These are phyloP conservation scores for Eulemur rufifrons DNA, from an alignment of 2,113 vertebrate genomes.

Conservation along the genomic window DNA sequence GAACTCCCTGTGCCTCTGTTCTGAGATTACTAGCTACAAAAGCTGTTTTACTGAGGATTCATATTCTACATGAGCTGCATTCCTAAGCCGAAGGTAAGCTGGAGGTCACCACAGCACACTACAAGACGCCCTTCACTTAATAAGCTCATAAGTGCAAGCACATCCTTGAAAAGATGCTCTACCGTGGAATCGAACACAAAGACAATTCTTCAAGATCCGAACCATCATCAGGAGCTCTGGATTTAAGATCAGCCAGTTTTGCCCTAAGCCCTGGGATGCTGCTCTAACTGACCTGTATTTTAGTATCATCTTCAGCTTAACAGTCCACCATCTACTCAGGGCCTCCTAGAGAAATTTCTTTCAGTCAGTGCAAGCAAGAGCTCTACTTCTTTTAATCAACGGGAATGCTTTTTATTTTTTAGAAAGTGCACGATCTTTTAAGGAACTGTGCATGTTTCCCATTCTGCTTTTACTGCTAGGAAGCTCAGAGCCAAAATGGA, in stretches of 20 bases:
- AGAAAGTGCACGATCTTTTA: background rate
- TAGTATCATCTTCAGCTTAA: background rate
- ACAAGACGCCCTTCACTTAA: background rate
- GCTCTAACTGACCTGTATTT: background rate
- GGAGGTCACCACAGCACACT: background rate
- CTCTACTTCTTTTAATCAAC: background rate
- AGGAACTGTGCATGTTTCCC: background rate
- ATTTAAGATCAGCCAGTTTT: background rate
- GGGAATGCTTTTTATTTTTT: background rate
- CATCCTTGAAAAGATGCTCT: accelerated
- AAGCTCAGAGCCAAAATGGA: background rate
- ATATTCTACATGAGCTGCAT: background rate
- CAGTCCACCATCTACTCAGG: background rate
- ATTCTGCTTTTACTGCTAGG: background rate
- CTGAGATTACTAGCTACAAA: background rate
- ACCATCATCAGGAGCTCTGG: background rate
- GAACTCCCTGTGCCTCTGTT: background rate
- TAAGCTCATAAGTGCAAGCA: accelerated
- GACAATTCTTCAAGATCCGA: background rate
- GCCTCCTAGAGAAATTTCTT: background rate
- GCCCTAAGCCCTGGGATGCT: background rate
- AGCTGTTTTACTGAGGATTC: background rate
- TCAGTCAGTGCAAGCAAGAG: background rate
- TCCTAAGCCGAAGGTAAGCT: background rate
- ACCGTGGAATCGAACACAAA: accelerated